Evolutionary conservation across 2,888 invertebrate species (phyloP).

Genomic region (Acronicta leporina): DNA sequence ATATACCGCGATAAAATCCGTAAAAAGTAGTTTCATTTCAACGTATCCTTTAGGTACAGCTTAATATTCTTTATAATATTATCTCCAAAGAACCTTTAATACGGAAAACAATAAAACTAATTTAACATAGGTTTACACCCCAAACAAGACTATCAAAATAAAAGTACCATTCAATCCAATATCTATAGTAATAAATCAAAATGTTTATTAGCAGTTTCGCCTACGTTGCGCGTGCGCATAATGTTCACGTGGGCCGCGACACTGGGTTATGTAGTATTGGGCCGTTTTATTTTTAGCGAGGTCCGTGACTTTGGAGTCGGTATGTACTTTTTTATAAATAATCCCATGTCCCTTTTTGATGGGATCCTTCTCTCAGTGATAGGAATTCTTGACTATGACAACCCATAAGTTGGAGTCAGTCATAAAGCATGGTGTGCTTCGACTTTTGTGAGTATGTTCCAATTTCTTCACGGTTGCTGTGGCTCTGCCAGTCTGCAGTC

Average conservation of each 20-base stretch:
- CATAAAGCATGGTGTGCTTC: no score
- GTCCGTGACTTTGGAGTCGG: slow-evolving; percentile 13
- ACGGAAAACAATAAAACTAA: slow-evolving; percentile 22
- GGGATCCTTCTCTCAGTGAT: no score
- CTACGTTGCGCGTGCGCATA: slow-evolving; percentile 53
- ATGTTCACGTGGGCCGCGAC: slow-evolving; percentile 53
- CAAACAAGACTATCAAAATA: slow-evolving; percentile 38
- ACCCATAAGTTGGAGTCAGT: no score
- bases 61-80: no score
- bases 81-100: neutral
- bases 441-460: no score
- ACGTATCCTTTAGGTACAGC: no score
- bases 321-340: slow-evolving; percentile 12
- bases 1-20: no score
- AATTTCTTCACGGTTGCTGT: no score
- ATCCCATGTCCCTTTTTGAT: no score
- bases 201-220: slow-evolving; percentile 60
- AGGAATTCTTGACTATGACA: no score
- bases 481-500: no score
- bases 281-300: slow-evolving; percentile 43
- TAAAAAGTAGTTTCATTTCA: no score
- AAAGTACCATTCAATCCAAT: slow-evolving; percentile 40
- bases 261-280: slow-evolving; percentile 28
- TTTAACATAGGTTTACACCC: slow-evolving; percentile 21
- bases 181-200: slow-evolving; percentile 58